phyloP scores from a whole-genome alignment of 2,888 invertebrate genomes.

The Apamea anceps region DNA sequence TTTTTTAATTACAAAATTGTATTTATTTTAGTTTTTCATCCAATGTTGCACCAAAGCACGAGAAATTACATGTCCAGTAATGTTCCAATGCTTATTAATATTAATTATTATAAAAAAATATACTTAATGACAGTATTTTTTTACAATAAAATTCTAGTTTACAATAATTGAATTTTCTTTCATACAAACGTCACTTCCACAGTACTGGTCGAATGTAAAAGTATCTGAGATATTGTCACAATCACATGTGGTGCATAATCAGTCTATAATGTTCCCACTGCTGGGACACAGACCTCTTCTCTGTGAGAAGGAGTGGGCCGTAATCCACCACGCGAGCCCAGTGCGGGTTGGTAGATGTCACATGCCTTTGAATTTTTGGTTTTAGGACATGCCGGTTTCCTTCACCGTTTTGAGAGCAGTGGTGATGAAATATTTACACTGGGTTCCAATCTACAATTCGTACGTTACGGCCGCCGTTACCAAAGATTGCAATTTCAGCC shows the following conservation, averaged over 20 bases:
- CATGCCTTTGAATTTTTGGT: neutral
- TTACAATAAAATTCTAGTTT: constrained; percentile 38
- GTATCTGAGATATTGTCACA: neutral
- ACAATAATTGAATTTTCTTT: neutral
- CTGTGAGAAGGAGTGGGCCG: neutral
- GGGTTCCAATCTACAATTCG: neutral
- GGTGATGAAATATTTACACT: neutral
- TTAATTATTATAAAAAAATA: neutral
- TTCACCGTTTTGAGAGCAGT: neutral
- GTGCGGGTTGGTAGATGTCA: neutral
- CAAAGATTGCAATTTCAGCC: neutral
- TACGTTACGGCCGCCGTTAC: neutral
- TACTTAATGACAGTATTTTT: constrained; percentile 19
- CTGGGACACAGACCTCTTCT: neutral
- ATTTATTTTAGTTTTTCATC: neutral
- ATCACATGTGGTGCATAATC: neutral
- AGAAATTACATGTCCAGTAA: neutral
- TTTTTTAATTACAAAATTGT: neutral
- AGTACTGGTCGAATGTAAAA: neutral
- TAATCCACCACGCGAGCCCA: neutral
- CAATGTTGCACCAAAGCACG: neutral
- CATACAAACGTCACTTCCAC: neutral
- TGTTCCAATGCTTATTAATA: neutral
- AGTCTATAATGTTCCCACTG: neutral
- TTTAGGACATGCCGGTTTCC: neutral